Evolutionary conservation across 1,140 invertebrate species (phyloP).

Genomic region (Chironomus striatipennis): DNA sequence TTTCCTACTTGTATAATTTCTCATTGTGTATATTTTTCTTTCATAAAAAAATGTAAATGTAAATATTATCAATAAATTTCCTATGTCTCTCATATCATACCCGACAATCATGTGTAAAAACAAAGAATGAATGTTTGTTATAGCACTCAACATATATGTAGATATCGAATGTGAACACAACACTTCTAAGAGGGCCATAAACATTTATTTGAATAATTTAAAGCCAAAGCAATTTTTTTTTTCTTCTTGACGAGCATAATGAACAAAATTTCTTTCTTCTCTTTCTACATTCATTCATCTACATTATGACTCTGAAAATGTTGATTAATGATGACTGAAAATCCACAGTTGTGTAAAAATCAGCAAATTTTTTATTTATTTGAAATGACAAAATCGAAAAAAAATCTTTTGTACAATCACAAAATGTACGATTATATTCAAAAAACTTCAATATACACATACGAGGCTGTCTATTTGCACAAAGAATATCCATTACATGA

Average conservation of each 20-base stretch:
- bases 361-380: no score
- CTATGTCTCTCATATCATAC: neutral
- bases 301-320: neutral
- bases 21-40: neutral
- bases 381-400: no score
- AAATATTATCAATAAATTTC: neutral
- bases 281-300: neutral
- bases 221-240: no score
- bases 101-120: neutral
- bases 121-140: constrained; percentile 1
- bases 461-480: neutral
- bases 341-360: no score
- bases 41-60: constrained; percentile 8
- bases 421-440: no score
- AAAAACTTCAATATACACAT: no score
- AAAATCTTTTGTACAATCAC: no score
- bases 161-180: constrained; percentile 1
- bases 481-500: neutral
- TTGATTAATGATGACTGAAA: neutral
- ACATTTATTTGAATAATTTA: constrained; percentile 5
- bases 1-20: no score
- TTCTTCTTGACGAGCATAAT: no score
- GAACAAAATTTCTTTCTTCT: neutral
- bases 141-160: constrained; percentile 8
- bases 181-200: neutral